Conservation (phyloP, 2,888 invertebrate species). For the Mimas tiliae region DNA sequence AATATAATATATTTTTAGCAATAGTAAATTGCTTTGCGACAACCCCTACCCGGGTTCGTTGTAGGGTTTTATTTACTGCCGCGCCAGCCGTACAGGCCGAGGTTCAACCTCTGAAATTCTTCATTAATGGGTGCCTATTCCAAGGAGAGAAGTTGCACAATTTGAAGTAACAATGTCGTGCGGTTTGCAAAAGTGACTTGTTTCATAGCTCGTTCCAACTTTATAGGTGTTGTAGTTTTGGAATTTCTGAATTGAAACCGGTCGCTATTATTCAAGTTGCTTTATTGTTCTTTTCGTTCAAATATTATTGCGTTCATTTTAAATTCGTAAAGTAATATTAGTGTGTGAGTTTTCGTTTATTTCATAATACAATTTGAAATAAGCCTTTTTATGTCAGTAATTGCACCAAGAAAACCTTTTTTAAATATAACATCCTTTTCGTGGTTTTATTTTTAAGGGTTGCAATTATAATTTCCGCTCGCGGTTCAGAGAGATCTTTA, state of each 20-base stretch:
- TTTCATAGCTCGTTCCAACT: conserved; percentile 17
- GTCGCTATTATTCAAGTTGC: background rate
- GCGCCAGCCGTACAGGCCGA: conserved; percentile 20
- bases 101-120: conserved; percentile 30
- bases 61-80: conserved; percentile 29
- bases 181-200: conserved; percentile 28
- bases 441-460: background rate
- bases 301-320: background rate
- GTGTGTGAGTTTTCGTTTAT: too few relatives aligned
- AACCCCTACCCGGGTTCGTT: conserved; percentile 23
- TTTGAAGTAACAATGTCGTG: conserved; percentile 27
- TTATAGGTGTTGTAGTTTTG: conserved; percentile 9
- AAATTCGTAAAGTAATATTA: too few relatives aligned
- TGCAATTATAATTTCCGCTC: background rate
- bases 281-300: background rate
- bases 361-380: too few relatives aligned
- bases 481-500: background rate
- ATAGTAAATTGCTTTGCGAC: conserved; percentile 27
- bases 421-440: background rate
- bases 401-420: background rate
- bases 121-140: conserved; percentile 30
- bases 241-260: background rate
- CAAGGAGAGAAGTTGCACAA: conserved; percentile 25
- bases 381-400: too few relatives aligned
- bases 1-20: conserved; percentile 19